Conservation (phyloP, 2,888 invertebrate genomes). For the Philhelius pedissequus region DNA sequence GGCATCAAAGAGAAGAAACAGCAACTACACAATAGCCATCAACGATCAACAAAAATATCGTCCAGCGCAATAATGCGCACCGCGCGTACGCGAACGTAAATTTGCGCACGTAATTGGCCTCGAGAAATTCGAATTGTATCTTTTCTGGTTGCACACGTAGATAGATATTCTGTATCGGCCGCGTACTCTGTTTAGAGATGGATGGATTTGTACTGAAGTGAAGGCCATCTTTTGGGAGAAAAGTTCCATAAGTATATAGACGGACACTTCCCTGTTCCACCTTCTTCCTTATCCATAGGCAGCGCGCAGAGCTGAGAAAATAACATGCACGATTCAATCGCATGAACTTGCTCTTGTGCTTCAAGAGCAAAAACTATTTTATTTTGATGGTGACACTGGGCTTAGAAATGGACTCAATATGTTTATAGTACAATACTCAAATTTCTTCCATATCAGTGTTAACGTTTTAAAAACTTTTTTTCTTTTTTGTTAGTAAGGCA, state of each 20-base stretch:
- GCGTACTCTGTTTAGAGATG: conserved; percentile 26
- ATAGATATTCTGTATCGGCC: conserved; percentile 19
- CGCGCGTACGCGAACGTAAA: conserved; percentile 65
- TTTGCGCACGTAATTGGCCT: conserved; percentile 69
- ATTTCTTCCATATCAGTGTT: no score
- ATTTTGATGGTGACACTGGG: no score
- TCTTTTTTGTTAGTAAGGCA: no score
- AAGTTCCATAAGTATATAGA: conserved; percentile 28
- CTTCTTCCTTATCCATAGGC: conserved; percentile 3
- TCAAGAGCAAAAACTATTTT: no score
- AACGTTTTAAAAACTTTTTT: no score
- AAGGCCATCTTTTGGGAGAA: conserved; percentile 52
- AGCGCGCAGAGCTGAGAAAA: background rate
- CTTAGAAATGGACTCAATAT: no score
- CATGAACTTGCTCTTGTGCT: background rate
- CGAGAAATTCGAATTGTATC: conserved; percentile 69
- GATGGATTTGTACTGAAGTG: no score
- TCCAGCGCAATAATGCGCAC: conserved; percentile 15
- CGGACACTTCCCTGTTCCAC: conserved; percentile 7
- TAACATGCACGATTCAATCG: background rate
- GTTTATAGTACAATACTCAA: no score
- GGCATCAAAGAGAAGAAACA: background rate
- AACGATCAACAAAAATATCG: conserved; percentile 22
- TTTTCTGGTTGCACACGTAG: conserved; percentile 51
- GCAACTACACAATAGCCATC: background rate